A percentile compares a stretch with the other conserved stretches of the same genome.
These are phyloP conservation scores for Pluvianellus socialis DNA, from an alignment of 2,113 vertebrate genomes.

Conservation along the genomic window DNA sequence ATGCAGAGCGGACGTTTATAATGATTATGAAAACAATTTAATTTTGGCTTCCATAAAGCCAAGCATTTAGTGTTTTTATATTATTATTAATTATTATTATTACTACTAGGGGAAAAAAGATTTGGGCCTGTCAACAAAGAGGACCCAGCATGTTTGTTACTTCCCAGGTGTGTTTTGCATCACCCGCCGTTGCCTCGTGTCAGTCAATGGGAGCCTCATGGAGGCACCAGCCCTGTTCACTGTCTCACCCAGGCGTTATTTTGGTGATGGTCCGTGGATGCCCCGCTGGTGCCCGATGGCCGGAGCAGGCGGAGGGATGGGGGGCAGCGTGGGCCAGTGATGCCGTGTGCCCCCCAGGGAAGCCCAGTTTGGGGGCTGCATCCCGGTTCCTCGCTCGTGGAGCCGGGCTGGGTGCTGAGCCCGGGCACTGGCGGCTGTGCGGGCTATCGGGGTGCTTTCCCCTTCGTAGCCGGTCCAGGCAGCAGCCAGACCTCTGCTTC, in stretches of 20 bases:
- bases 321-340: fast-evolving
- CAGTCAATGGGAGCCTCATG: neutral
- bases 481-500: neutral
- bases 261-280: neutral
- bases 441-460: neutral
- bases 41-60: neutral
- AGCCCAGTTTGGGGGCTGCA: too few species aligned
- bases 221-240: neutral
- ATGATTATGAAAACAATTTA: neutral
- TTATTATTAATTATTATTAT: neutral
- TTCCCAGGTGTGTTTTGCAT: neutral
- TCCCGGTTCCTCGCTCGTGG: fast-evolving
- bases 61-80: neutral
- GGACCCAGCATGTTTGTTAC: neutral
- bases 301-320: neutral
- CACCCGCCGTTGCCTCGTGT: fast-evolving
- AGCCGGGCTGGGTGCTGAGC: neutral
- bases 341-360: fast-evolving
- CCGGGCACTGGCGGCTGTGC: fast-evolving
- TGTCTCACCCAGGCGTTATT: fast-evolving
- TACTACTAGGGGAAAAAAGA: neutral
- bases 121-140: neutral
- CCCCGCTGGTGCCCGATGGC: fast-evolving
- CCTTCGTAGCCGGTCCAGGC: neutral
- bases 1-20: neutral